A percentile compares a stretch with the other conserved stretches of the same genome.
Evolutionary conservation across 2,888 invertebrate species (phyloP).

Genomic region (Polyploca ridens): DNA sequence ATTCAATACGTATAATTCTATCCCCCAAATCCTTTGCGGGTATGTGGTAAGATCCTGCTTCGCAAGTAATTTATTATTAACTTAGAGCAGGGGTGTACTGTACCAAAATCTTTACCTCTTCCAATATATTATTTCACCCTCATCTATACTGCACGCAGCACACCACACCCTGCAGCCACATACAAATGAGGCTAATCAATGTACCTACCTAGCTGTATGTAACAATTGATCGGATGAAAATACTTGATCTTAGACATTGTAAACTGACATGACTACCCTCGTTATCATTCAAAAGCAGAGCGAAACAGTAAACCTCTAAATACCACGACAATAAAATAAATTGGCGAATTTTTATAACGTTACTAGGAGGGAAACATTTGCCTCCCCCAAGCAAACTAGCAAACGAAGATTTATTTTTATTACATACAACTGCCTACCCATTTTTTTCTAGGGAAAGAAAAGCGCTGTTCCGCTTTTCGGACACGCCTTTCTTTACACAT

Average conservation of each 20-base stretch:
- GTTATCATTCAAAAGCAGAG: no score
- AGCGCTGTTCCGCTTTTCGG: neutral
- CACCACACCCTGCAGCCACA: no score
- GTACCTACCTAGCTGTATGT: no score
- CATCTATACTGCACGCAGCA: neutral
- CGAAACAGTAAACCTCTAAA: no score
- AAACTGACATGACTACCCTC: no score
- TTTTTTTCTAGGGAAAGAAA: neutral
- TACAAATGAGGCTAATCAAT: no score
- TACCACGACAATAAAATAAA: no score
- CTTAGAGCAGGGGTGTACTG: neutral
- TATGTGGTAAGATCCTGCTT: neutral
- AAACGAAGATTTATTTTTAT: conserved; percentile 4
- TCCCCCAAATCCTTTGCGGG: neutral
- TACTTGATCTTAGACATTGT: no score
- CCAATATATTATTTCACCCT: neutral
- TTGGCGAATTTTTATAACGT: no score
- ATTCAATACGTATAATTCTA: neutral
- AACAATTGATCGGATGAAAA: no score
- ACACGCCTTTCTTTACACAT: neutral
- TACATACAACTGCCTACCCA: neutral
- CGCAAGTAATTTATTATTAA: conserved; percentile 3
- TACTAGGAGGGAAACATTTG: neutral
- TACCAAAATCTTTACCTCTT: neutral
- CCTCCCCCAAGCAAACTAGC: neutral